Conservation (phyloP, 2,113 vertebrate genomes). For the Pluvianellus socialis region DNA sequence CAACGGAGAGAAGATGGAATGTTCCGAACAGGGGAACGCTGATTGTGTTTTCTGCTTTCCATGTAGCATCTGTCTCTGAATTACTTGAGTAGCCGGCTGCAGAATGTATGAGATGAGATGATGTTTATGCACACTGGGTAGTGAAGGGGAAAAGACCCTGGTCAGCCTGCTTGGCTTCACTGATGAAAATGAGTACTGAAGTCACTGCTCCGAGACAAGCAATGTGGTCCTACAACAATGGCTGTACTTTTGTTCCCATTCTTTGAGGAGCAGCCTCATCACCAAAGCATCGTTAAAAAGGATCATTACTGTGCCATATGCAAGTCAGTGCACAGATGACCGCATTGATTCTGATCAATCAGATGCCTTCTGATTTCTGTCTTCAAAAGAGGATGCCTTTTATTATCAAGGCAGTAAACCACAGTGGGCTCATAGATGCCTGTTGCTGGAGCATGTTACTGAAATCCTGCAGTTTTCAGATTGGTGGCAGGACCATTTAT, state of each 20-base stretch:
- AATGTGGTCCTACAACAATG: neutral
- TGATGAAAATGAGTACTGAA: neutral
- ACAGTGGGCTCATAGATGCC: rapidly evolving
- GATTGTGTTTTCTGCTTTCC: neutral
- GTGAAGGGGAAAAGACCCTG: neutral
- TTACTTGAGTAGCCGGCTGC: neutral
- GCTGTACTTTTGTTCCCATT: neutral
- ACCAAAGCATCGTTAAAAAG: neutral
- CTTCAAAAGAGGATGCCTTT: neutral
- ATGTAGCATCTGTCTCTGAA: neutral
- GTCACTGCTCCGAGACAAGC: neutral
- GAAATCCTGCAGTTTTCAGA: neutral
- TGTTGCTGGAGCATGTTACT: neutral
- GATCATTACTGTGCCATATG: neutral
- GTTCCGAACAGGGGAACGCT: neutral
- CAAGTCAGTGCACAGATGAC: neutral
- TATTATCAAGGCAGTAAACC: neutral
- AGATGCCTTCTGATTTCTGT: neutral
- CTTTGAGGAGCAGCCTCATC: neutral
- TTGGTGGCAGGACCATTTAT: neutral
- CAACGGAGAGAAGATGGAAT: neutral
- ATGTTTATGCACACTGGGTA: neutral
- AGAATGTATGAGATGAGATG: neutral
- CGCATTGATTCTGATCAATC: too few relatives aligned
- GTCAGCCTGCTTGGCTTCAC: neutral